A percentile compares a stretch with the other conserved stretches of the same genome.
Conservation (phyloP, 1,140 invertebrate species). For the Drosophila ananassae region DNA sequence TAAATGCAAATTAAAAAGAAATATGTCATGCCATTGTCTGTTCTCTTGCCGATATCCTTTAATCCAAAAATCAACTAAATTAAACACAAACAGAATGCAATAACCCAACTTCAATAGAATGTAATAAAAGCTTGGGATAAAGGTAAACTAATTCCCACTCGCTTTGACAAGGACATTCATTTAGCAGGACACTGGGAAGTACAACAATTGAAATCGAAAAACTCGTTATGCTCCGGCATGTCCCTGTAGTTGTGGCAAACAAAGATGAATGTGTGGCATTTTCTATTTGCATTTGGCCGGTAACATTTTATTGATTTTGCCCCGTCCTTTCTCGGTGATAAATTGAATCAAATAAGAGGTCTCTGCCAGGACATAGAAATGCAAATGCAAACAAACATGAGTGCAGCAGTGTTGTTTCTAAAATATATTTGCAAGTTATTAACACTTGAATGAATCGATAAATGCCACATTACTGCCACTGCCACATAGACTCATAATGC, state of each 20-base stretch:
- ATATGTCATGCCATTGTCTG: not conserved
- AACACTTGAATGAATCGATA: constrained; percentile 44
- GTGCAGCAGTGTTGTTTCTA: constrained; percentile 8
- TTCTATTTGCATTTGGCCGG: constrained; percentile 64
- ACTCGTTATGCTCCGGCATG: constrained; percentile 49
- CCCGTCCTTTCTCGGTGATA: constrained; percentile 23
- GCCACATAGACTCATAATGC: constrained; percentile 53
- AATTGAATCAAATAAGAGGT: constrained; percentile 34
- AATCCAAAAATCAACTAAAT: not conserved
- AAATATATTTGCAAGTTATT: constrained; percentile 49
- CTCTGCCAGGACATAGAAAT: not conserved
- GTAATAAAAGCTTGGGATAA: constrained; percentile 5
- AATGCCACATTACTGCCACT: constrained; percentile 16
- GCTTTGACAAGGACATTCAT: constrained; percentile 36
- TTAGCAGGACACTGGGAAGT: constrained; percentile 7
- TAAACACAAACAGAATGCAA: not conserved
- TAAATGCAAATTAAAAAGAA: not conserved
- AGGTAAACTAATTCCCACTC: constrained; percentile 32
- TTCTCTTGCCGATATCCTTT: not conserved
- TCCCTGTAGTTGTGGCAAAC: constrained; percentile 42
- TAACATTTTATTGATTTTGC: constrained; percentile 67
- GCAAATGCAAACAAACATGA: constrained; percentile 38
- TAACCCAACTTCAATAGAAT: not conserved
- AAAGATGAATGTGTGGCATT: constrained; percentile 49
- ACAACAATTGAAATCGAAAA: constrained; percentile 44